Percentiles rank a stretch among this genome's conserved stretches.
Conservation (phyloP, 2,888 invertebrate genomes). For the Calliphora vomitoria region DNA sequence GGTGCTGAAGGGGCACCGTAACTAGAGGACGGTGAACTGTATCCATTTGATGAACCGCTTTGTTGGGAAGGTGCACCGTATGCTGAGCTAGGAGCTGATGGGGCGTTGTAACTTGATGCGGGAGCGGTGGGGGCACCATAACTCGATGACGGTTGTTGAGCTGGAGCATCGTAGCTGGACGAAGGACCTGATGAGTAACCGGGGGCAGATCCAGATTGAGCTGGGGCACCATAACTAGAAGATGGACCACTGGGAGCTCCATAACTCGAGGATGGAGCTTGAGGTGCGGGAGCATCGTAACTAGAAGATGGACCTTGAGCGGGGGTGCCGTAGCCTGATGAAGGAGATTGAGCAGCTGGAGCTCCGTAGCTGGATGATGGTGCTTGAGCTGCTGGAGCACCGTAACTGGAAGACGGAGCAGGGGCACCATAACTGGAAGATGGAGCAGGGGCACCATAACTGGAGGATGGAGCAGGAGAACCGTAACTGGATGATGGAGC, state of each 20-base stretch:
- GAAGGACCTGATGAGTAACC: constrained; percentile 79
- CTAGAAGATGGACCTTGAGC: constrained; percentile 65
- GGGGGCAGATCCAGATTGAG: constrained; percentile 76
- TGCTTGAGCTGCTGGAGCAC: constrained; percentile 76
- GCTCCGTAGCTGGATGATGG: constrained; percentile 79
- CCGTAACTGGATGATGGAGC: too few species aligned
- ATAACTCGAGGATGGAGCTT: constrained; percentile 78
- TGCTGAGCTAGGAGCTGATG: constrained; percentile 84
- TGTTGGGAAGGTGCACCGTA: constrained; percentile 84
- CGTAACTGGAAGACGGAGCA: constrained; percentile 79
- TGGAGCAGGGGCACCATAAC: constrained; percentile 83
- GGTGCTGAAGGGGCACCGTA: constrained; percentile 82
- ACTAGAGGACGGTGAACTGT: constrained; percentile 83
- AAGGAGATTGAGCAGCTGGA: constrained; percentile 63
- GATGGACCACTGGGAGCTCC: constrained; percentile 76
- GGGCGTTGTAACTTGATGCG: constrained; percentile 75
- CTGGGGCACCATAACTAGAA: constrained; percentile 77
- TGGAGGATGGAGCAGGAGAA: constrained; percentile 78
- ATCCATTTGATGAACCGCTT: constrained; percentile 76
- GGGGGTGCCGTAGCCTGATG: constrained; percentile 80
- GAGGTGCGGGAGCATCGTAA: constrained; percentile 76
- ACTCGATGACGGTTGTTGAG: constrained; percentile 75
- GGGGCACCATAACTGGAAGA: constrained; percentile 78
- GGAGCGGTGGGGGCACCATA: constrained; percentile 79
- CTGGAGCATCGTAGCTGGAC: constrained; percentile 74